phyloP scores from a whole-genome alignment of 2,113 vertebrate species.

The Dipodomys stephensi region DNA sequence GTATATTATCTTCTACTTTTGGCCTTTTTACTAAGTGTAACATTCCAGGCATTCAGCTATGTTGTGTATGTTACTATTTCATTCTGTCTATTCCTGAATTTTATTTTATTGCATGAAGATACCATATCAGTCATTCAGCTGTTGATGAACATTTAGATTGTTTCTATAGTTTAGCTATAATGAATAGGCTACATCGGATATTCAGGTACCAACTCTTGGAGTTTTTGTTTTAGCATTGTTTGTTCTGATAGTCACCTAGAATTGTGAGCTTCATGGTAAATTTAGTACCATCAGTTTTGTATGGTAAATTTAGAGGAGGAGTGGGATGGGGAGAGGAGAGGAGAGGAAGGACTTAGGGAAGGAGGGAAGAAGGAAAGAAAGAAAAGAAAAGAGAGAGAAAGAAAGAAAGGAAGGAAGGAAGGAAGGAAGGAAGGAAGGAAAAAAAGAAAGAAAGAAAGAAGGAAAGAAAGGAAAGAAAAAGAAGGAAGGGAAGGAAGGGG shows the following conservation, averaged over 20 bases:
- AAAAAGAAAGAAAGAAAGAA: accelerated
- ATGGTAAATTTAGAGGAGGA: too few relatives aligned
- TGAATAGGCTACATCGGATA: too few relatives aligned
- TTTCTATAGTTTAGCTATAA: not conserved
- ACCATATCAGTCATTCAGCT: not conserved
- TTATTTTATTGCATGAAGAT: not conserved
- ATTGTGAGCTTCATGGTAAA: too few relatives aligned
- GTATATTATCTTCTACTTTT: not conserved
- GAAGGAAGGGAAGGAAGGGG: not conserved
- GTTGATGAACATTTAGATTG: not conserved
- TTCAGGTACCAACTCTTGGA: too few relatives aligned
- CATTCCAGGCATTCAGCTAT: not conserved
- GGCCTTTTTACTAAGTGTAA: not conserved
- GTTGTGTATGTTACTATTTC: not conserved
- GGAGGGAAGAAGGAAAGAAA: not conserved
- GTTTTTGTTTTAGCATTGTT: too few relatives aligned
- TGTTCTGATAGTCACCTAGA: too few relatives aligned
- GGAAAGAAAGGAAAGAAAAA: not conserved
- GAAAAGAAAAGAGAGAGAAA: not conserved
- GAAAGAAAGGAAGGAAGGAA: not conserved
- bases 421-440: not conserved
- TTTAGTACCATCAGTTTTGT: too few relatives aligned
- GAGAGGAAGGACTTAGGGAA: too few relatives aligned
- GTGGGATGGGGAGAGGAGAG: too few relatives aligned
- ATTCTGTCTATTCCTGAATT: not conserved